Conservation (phyloP, 2,797 vertebrate species). For the Champsocephalus gunnari region DNA sequence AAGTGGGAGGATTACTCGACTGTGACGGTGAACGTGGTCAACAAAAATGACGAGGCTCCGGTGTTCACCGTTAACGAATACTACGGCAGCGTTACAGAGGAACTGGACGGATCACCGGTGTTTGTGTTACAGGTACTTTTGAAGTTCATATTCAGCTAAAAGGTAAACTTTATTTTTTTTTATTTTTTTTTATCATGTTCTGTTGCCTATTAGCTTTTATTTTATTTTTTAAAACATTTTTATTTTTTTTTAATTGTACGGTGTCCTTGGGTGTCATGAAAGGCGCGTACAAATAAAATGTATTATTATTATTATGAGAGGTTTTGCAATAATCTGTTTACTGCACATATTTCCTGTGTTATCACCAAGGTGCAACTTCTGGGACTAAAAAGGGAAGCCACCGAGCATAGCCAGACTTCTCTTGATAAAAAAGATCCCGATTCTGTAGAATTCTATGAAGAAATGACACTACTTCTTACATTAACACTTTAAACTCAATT, state of each 20-base stretch:
- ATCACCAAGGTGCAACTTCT: no score
- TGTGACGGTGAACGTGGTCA: slow-evolving; percentile 86
- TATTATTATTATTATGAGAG: not conserved
- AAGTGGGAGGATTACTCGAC: slow-evolving; percentile 92
- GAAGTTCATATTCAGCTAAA: not conserved
- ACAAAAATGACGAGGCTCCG: slow-evolving; percentile 93
- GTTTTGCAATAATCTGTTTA: not conserved
- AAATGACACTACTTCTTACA: not conserved
- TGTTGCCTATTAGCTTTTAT: no score
- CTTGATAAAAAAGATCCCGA: no score
- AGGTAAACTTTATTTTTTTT: not conserved
- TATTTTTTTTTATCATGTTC: no score
- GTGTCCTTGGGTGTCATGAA: no score
- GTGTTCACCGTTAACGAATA: slow-evolving; percentile 91
- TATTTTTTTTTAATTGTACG: no score
- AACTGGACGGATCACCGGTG: slow-evolving; percentile 88
- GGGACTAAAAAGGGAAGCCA: no score
- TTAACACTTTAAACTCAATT: not conserved
- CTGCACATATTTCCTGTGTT: not conserved
- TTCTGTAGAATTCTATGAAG: no score
- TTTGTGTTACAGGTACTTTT: slow-evolving; percentile 90
- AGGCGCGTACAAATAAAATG: no score
- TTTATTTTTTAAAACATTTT: no score
- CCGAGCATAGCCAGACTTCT: no score
- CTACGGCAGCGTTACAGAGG: slow-evolving; percentile 91